phyloP scores from a whole-genome alignment of 2,888 invertebrate genomes.

The Hemistola chrysoprasaria region DNA sequence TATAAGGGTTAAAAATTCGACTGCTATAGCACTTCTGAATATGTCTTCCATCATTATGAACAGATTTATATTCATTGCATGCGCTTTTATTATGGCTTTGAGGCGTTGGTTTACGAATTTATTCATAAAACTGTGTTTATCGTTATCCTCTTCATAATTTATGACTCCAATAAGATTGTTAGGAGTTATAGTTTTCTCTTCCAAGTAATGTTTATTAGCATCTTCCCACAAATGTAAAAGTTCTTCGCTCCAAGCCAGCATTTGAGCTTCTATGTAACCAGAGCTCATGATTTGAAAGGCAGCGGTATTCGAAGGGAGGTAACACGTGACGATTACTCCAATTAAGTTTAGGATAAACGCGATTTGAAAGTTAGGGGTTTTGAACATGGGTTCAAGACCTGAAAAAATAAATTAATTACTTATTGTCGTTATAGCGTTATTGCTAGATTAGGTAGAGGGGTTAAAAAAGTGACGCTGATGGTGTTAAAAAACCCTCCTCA shows the following conservation, averaged over 20 bases:
- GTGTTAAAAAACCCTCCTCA: no score
- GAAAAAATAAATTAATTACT: not conserved
- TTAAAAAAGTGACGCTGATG: no score
- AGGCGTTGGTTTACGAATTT: slow-evolving; percentile 35
- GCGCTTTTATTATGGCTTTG: slow-evolving; percentile 38
- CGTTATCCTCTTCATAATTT: no score
- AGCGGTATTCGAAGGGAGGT: no score
- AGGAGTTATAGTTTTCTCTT: slow-evolving; percentile 20
- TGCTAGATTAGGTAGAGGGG: no score
- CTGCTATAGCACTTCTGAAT: slow-evolving; percentile 41
- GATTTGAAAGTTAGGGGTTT: slow-evolving; percentile 51
- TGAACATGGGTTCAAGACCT: slow-evolving; percentile 52
- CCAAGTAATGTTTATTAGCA: slow-evolving; percentile 31
- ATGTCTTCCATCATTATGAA: slow-evolving; percentile 37
- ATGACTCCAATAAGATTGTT: no score
- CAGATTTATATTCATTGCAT: slow-evolving; percentile 38
- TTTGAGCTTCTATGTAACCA: slow-evolving; percentile 52
- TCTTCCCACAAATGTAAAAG: slow-evolving; percentile 48
- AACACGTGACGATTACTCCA: no score
- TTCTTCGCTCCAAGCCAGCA: slow-evolving; percentile 50
- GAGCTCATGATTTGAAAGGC: slow-evolving; percentile 40
- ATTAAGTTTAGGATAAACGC: slow-evolving; percentile 1
- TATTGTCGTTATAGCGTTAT: no score
- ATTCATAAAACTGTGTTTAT: no score
- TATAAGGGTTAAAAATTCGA: slow-evolving; percentile 44